Conservation (phyloP, 2,113 vertebrate species). For the Hippoglossus stenolepis region DNA sequence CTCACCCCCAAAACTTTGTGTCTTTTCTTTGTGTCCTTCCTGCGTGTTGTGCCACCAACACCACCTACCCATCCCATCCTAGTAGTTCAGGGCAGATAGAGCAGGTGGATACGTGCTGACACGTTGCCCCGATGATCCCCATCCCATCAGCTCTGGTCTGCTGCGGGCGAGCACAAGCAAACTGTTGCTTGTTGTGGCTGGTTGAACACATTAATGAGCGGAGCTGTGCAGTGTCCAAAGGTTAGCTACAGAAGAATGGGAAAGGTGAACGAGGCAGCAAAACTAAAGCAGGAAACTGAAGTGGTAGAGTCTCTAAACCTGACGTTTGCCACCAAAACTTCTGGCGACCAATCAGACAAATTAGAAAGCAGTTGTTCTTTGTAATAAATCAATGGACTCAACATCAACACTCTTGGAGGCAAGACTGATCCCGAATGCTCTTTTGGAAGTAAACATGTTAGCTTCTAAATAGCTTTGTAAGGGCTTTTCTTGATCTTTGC, state of each 20-base stretch:
- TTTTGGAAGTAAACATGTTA: conserved; percentile 33
- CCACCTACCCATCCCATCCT: neutral
- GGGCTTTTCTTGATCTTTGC: conserved; percentile 43
- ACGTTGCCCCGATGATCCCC: conserved; percentile 73
- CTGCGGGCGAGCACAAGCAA: neutral
- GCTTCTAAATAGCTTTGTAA: neutral
- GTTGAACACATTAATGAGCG: neutral
- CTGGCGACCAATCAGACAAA: neutral
- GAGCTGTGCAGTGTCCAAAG: neutral
- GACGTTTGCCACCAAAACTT: neutral
- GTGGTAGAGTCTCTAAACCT: neutral
- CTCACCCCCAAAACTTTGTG: neutral
- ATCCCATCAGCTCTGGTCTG: neutral
- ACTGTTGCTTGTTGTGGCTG: neutral
- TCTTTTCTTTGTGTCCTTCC: conserved; percentile 9
- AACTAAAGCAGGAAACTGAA: neutral
- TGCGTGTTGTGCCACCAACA: neutral
- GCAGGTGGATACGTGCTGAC: conserved; percentile 83
- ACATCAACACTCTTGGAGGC: neutral
- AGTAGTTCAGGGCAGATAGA: conserved; percentile 65
- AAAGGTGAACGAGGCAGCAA: neutral
- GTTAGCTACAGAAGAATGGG: neutral
- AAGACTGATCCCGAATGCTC: neutral
- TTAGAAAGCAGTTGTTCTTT: neutral
- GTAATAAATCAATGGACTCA: neutral